phyloP scores from a whole-genome alignment of 2,797 vertebrate species.

The Merluccius polli region DNA sequence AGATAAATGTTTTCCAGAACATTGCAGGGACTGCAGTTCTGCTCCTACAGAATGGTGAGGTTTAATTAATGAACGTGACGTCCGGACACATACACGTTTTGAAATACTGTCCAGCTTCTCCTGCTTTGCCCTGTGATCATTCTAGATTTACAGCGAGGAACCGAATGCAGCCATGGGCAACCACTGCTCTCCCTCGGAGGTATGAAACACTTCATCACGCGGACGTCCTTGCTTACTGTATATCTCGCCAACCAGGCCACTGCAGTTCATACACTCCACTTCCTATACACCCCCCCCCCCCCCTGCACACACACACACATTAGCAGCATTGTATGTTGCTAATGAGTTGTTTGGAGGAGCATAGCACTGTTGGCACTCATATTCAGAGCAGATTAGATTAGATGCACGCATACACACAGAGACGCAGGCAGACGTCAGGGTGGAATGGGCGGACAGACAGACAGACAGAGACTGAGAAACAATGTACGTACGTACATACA shows the following conservation, averaged over 20 bases:
- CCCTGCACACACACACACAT: neutral
- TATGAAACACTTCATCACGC: conserved; percentile 25
- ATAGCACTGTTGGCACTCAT: neutral
- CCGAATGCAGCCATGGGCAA: conserved; percentile 29
- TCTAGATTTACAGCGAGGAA: conserved; percentile 58
- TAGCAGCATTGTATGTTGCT: neutral
- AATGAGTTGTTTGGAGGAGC: neutral
- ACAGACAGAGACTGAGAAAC: neutral
- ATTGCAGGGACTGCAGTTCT: conserved; percentile 59
- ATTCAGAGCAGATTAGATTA: neutral
- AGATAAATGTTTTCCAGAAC: conserved; percentile 43
- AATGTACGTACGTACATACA: neutral
- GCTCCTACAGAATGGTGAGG: conserved; percentile 45
- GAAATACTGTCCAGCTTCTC: conserved; percentile 61
- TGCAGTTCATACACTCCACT: conserved; percentile 9
- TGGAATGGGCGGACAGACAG: neutral
- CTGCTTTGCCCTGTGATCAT: conserved; percentile 54
- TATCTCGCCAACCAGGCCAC: conserved; percentile 1
- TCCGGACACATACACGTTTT: conserved; percentile 54
- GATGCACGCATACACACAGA: neutral
- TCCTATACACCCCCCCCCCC: neutral
- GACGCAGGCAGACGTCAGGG: neutral
- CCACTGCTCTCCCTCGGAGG: conserved; percentile 26
- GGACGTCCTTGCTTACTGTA: conserved; percentile 17
- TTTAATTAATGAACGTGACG: conserved; percentile 65